Percentiles rank a stretch among this genome's conserved stretches.
phyloP scores from a whole-genome alignment of 2,797 vertebrate species.

The Eupleurogrammus muticus region DNA sequence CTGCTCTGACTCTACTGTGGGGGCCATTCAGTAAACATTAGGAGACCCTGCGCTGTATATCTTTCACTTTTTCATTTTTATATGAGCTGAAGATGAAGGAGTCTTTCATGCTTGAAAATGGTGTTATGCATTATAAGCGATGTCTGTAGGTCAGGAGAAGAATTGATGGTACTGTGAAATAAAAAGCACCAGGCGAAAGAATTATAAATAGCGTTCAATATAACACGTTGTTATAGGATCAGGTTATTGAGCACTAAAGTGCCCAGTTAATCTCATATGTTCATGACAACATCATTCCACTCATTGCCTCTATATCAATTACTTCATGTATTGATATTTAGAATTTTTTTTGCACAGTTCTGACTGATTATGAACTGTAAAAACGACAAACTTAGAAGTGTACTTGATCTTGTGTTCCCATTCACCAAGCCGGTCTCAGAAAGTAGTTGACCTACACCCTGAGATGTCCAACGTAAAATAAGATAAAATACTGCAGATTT shows the following conservation, averaged over 20 bases:
- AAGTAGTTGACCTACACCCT: not conserved
- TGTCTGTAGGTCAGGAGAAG: constrained; percentile 13
- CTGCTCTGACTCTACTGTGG: not conserved
- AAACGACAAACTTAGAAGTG: constrained; percentile 41
- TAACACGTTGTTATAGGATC: not conserved
- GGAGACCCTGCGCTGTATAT: not conserved
- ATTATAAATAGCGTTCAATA: not conserved
- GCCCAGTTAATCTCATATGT: not conserved
- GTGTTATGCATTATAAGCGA: constrained; percentile 9
- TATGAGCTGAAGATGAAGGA: not conserved
- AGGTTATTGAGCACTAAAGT: not conserved
- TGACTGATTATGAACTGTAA: not conserved
- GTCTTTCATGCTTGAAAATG: constrained; percentile 2
- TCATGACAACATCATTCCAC: not conserved
- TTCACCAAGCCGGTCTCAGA: not conserved
- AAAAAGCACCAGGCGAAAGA: constrained; percentile 48
- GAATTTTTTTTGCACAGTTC: constrained; percentile 38
- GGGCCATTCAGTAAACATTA: not conserved
- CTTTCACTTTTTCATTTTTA: not conserved
- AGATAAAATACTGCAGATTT: not conserved
- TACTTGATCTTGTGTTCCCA: constrained; percentile 23
- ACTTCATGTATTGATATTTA: constrained; percentile 14
- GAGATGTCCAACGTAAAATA: not conserved
- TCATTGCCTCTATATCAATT: not conserved
- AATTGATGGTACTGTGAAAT: not conserved